Evolutionary conservation across 2,113 vertebrate genomes (phyloP).

Genomic region (Pogona vitticeps): DNA sequence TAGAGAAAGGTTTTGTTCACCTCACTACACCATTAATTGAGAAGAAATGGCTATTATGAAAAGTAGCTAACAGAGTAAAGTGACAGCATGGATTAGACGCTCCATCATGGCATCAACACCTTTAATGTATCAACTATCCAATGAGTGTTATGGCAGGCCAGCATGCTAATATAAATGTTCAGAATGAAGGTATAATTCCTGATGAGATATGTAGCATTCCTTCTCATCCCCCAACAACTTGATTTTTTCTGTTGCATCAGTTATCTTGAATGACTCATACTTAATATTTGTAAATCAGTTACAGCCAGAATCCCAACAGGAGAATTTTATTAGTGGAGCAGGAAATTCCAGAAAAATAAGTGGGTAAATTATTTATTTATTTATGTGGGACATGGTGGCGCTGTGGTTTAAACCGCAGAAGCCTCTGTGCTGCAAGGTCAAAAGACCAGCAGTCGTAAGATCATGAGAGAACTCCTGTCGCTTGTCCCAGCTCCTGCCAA

Average conservation of each 20-base stretch:
- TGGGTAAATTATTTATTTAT: too few species aligned
- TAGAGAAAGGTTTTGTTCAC: neutral
- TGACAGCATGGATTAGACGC: neutral
- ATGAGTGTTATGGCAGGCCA: too few species aligned
- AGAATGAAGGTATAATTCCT: neutral
- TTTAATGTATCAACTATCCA: neutral
- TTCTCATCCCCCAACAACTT: neutral
- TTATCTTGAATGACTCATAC: neutral
- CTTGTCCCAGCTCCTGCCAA: too few species aligned
- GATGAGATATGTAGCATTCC: neutral
- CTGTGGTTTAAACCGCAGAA: too few species aligned
- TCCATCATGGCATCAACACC: neutral
- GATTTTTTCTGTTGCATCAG: accelerated
- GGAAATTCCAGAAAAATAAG: neutral
- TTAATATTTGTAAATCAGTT: neutral
- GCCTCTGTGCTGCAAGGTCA: too few species aligned
- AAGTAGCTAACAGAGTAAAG: neutral
- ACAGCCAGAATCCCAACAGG: too few species aligned
- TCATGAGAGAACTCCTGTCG: too few species aligned
- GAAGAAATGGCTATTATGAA: neutral
- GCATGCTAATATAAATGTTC: neutral
- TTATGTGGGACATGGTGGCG: too few species aligned
- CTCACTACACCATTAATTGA: neutral
- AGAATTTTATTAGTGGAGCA: neutral
- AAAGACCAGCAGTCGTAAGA: too few species aligned